phyloP scores from a whole-genome alignment of 30 jellyfish, hydroid and myxozoan species.

The Haliclystus octoradiatus region DNA sequence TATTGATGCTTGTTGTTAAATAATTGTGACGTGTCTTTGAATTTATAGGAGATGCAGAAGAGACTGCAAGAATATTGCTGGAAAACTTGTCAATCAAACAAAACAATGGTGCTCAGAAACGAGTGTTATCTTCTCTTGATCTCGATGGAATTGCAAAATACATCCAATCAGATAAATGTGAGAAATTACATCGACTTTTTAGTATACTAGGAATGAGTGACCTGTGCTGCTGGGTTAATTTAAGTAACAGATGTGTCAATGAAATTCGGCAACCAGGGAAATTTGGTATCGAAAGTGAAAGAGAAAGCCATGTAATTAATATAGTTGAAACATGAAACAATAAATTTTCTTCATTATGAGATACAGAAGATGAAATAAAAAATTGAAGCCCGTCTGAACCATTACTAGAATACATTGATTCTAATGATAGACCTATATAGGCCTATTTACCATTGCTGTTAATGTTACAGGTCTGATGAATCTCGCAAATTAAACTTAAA shows the following conservation, averaged over 20 bases:
- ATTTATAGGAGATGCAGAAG: not conserved
- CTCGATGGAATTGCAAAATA: conserved; percentile 51
- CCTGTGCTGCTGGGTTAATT: too few relatives aligned
- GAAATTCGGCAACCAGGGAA: not conserved
- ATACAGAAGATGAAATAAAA: too few relatives aligned
- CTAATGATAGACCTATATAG: not conserved
- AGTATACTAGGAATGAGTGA: too few relatives aligned
- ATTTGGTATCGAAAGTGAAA: too few relatives aligned
- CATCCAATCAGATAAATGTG: conserved; percentile 39
- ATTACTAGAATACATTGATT: not conserved
- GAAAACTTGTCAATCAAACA: not conserved
- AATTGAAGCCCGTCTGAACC: too few relatives aligned
- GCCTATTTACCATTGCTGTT: not conserved
- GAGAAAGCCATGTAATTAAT: not conserved
- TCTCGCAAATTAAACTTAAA: too few relatives aligned
- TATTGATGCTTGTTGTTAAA: too few relatives aligned
- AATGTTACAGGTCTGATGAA: too few relatives aligned
- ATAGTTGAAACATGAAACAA: not conserved
- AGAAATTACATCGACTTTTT: too few relatives aligned
- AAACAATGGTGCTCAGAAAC: too few relatives aligned
- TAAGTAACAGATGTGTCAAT: not conserved
- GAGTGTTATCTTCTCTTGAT: not conserved
- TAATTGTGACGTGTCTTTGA: too few relatives aligned
- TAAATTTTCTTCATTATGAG: too few relatives aligned
- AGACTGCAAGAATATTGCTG: not conserved